phyloP scores from a whole-genome alignment of 2,797 vertebrate genomes.

The Sebastes nivosus region DNA sequence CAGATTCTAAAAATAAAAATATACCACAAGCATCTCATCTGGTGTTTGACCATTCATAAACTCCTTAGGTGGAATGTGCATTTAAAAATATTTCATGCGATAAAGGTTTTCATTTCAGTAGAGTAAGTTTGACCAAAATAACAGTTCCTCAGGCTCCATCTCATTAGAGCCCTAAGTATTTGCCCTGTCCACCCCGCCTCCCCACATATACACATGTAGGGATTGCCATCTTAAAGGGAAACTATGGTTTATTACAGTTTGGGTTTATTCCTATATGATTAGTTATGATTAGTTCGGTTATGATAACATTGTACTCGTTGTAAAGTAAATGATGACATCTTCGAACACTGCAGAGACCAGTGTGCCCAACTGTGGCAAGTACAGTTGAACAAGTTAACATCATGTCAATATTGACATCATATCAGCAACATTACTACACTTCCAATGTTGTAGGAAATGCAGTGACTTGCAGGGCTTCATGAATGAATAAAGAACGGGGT shows the following conservation, averaged over 20 bases:
- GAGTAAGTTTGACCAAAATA: neutral
- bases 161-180: neutral
- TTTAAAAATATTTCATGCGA: neutral
- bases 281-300: neutral
- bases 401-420: too few relatives aligned
- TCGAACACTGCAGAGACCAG: neutral
- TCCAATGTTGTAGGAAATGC: too few relatives aligned
- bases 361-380: neutral
- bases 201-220: neutral
- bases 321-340: neutral
- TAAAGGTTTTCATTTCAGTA: neutral
- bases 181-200: neutral
- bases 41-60: neutral
- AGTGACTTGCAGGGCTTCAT: too few relatives aligned
- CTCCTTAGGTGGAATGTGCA: neutral
- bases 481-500: too few relatives aligned
- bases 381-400: neutral
- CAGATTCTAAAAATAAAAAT: neutral
- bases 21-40: neutral
- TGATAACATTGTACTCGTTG: neutral
- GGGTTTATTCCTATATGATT: neutral
- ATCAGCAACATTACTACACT: too few relatives aligned
- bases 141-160: neutral
- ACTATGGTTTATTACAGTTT: neutral
- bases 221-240: neutral